Percentiles rank a stretch among this genome's conserved stretches.
Evolutionary conservation across 2,888 invertebrate genomes (phyloP).

Genomic region (Heliconius erato): DNA sequence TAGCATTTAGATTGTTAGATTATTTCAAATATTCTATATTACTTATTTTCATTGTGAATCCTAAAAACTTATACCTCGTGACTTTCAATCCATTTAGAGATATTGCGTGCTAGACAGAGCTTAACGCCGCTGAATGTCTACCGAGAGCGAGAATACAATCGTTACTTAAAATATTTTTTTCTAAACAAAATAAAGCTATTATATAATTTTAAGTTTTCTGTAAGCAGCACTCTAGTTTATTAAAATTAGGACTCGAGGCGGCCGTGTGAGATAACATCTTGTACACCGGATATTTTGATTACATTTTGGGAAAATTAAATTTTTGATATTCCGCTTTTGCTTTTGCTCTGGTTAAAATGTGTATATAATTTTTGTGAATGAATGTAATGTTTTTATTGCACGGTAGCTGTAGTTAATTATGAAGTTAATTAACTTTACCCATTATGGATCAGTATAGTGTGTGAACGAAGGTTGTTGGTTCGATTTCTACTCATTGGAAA

Average conservation of each 20-base stretch:
- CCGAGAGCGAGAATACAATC: not conserved
- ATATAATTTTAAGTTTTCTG: conserved; percentile 27
- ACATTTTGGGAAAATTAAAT: conserved; percentile 18
- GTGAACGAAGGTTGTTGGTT: too few species aligned
- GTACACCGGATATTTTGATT: conserved; percentile 24
- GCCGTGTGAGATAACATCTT: conserved; percentile 34
- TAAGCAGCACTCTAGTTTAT: conserved; percentile 42
- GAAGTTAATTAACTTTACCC: not conserved
- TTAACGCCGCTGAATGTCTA: not conserved
- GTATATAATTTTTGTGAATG: conserved; percentile 14
- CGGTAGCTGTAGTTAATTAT: conserved; percentile 1
- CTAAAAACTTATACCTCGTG: too few species aligned
- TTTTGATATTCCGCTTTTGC: conserved; percentile 8
- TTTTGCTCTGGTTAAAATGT: conserved; percentile 1
- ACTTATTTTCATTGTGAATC: too few species aligned
- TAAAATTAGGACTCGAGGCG: conserved; percentile 34
- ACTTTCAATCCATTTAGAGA: not conserved
- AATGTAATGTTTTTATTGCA: conserved; percentile 4
- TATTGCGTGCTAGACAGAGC: not conserved
- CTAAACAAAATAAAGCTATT: not conserved
- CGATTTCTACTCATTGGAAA: too few species aligned
- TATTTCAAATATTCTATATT: not conserved
- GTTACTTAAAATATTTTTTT: not conserved
- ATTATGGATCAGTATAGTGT: too few species aligned
- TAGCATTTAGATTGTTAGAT: not conserved